Percentiles rank a stretch among this genome's conserved stretches.
These are phyloP conservation scores for Romanomermis culicivorax DNA, from an alignment of 2,888 invertebrate species.

Conservation along the genomic window DNA sequence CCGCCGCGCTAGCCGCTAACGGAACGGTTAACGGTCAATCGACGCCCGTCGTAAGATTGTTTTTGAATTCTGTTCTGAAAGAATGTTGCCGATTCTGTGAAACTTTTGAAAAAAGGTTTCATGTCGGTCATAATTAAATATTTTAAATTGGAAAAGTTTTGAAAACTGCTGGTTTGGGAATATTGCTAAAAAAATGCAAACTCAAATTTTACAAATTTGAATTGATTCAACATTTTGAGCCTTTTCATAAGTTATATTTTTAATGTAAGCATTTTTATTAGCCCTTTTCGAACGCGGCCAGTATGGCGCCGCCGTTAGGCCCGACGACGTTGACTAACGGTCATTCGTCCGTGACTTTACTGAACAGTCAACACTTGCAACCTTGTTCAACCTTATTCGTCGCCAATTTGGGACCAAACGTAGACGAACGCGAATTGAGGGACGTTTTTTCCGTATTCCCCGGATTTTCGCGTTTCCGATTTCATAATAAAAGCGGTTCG, in stretches of 20 bases:
- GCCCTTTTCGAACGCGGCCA: not conserved
- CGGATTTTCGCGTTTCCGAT: conserved; percentile 91
- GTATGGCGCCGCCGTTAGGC: not conserved
- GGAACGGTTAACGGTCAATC: not conserved
- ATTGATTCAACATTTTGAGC: too few species aligned
- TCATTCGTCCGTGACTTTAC: not conserved
- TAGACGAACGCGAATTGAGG: conserved; percentile 92
- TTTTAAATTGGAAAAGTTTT: too few species aligned
- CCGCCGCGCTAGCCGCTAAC: not conserved
- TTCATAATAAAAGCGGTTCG: conserved; percentile 51
- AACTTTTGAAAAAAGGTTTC: too few species aligned
- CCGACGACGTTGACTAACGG: not conserved
- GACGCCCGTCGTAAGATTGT: too few species aligned
- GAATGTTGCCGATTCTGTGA: too few species aligned
- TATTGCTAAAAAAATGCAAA: too few species aligned
- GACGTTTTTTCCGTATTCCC: conserved; percentile 95
- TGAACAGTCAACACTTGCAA: conserved; percentile 7
- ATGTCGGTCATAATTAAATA: too few species aligned
- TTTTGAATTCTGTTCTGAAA: too few species aligned
- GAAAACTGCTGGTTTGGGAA: too few species aligned
- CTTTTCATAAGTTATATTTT: too few species aligned
- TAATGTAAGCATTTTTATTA: too few species aligned
- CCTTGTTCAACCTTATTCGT: conserved; percentile 61
- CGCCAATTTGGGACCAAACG: conserved; percentile 89
- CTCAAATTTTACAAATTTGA: too few species aligned